Evolutionary conservation across 2,797 vertebrate species (phyloP).

Genomic region (Sebastes hubbsi): DNA sequence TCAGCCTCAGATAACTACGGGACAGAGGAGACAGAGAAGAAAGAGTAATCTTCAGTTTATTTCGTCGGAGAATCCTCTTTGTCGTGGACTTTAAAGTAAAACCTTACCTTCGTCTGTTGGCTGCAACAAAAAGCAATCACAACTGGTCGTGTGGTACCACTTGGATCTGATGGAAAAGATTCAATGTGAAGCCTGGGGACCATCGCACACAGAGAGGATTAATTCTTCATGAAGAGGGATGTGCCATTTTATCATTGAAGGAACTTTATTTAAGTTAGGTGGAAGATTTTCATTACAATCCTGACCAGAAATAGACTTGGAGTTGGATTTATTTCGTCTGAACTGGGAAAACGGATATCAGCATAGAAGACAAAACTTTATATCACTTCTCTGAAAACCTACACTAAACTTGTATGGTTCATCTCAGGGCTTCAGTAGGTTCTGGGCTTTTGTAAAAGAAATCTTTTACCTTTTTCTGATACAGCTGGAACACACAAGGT

Average conservation of each 20-base stretch:
- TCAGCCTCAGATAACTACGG: background rate
- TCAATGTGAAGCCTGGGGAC: background rate
- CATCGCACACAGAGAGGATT: background rate
- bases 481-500: conserved; percentile 30
- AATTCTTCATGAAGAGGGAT: conserved; percentile 1
- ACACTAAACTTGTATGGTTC: background rate
- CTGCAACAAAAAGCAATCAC: background rate
- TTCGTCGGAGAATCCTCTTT: background rate
- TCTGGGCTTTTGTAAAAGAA: background rate
- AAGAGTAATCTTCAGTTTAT: background rate
- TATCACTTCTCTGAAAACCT: background rate
- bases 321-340: background rate
- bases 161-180: conserved; percentile 25
- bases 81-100: background rate
- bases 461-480: background rate
- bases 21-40: background rate
- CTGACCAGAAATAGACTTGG: background rate
- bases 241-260: background rate
- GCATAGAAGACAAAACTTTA: background rate
- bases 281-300: background rate
- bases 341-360: background rate
- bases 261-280: background rate
- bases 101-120: background rate
- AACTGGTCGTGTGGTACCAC: background rate
- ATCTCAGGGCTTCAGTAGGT: background rate